phyloP scores from a whole-genome alignment of 2,888 invertebrate species.

The Ormyrus thymus region DNA sequence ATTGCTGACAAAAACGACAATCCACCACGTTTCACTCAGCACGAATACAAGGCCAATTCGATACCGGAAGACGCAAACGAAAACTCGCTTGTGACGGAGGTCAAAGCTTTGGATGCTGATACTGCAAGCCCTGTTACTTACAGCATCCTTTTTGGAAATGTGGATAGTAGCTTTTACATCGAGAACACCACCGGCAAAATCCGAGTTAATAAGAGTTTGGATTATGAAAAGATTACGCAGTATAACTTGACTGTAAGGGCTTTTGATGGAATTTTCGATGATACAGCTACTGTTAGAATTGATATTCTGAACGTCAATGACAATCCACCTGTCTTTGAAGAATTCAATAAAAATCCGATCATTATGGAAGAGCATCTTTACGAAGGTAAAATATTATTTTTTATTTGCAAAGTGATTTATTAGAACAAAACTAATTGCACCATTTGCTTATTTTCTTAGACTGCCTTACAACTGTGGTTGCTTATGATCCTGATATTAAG shows the following conservation, averaged over 20 bases:
- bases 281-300: constrained; percentile 88
- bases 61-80: constrained; percentile 90
- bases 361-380: constrained; percentile 84
- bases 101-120: constrained; percentile 91
- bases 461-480: constrained; percentile 78
- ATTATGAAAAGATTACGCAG: constrained; percentile 90
- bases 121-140: constrained; percentile 91
- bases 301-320: constrained; percentile 94
- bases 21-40: constrained; percentile 89
- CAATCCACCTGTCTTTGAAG: constrained; percentile 89
- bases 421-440: not conserved
- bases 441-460: constrained; percentile 54
- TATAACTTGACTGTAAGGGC: constrained; percentile 90
- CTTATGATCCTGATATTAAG: constrained; percentile 91
- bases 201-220: constrained; percentile 84
- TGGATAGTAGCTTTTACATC: constrained; percentile 90
- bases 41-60: constrained; percentile 83
- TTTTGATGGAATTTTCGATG: constrained; percentile 89
- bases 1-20: constrained; percentile 98
- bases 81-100: constrained; percentile 89
- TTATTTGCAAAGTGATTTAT: not conserved
- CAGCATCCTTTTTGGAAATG: constrained; percentile 91
- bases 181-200: constrained; percentile 91
- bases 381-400: constrained; percentile 14
- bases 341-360: constrained; percentile 83